These are phyloP conservation scores for Chelon labrosus DNA, from an alignment of 2,797 vertebrate species.

Conservation along the genomic window DNA sequence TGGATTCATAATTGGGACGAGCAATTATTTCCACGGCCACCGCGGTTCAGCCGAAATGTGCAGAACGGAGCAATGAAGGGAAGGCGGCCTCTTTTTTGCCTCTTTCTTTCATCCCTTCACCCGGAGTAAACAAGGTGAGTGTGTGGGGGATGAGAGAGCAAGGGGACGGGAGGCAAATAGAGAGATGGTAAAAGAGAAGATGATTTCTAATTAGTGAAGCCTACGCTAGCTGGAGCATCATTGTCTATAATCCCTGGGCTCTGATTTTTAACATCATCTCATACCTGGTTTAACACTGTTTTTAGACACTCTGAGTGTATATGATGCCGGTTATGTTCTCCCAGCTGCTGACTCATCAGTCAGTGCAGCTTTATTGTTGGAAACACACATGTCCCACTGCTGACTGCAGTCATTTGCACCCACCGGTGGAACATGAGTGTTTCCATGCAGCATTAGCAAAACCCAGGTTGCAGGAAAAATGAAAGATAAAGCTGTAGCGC, in stretches of 20 bases:
- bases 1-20: conserved; percentile 76
- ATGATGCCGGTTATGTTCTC: conserved; percentile 30
- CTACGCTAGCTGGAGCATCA: conserved; percentile 13
- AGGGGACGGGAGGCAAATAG: conserved; percentile 17
- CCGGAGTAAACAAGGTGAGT: conserved; percentile 38
- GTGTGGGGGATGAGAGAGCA: background rate
- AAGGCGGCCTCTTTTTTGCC: conserved; percentile 37
- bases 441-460: conserved; percentile 2
- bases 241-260: conserved; percentile 35
- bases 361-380: conserved; percentile 17
- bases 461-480: background rate
- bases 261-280: conserved; percentile 51
- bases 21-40: conserved; percentile 71
- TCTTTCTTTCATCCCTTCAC: conserved; percentile 46
- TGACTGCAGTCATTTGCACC: conserved; percentile 24
- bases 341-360: conserved; percentile 54
- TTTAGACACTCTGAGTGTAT: conserved; percentile 43
- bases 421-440: conserved; percentile 17
- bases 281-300: conserved; percentile 47
- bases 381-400: conserved; percentile 29
- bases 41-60: conserved; percentile 63
- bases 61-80: conserved; percentile 25
- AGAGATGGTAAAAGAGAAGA: conserved; percentile 17
- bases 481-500: background rate
- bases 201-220: conserved; percentile 56